Evolutionary conservation across 2,888 invertebrate genomes (phyloP).

Genomic region (Fabriciana adippe): DNA sequence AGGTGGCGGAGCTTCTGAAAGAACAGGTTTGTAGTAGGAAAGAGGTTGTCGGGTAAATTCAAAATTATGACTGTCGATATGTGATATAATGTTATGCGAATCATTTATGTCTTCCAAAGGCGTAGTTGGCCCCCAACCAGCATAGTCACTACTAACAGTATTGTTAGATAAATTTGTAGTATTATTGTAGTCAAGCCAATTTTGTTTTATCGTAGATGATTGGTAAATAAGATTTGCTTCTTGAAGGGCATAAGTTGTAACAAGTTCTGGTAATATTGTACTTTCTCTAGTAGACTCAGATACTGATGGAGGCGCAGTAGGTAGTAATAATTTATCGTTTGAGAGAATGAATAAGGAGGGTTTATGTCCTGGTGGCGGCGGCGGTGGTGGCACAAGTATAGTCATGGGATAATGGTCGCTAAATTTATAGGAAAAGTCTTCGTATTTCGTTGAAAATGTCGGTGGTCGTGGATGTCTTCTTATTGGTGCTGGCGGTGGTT

Average conservation of each 20-base stretch:
- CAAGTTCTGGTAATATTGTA: conserved; percentile 48
- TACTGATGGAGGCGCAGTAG: conserved; percentile 48
- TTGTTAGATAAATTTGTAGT: conserved; percentile 56
- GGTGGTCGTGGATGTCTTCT: conserved; percentile 55
- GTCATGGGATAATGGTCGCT: conserved; percentile 84
- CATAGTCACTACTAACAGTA: conserved; percentile 72
- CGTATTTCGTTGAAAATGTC: conserved; percentile 62
- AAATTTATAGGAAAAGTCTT: conserved; percentile 77
- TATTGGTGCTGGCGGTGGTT: conserved; percentile 60
- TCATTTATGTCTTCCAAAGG: conserved; percentile 66
- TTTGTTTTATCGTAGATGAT: conserved; percentile 79
- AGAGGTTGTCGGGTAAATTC: conserved; percentile 54
- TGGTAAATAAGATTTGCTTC: conserved; percentile 85
- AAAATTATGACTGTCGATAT: conserved; percentile 52
- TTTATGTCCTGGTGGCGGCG: conserved; percentile 74
- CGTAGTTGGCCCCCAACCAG: conserved; percentile 77
- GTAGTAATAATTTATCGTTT: conserved; percentile 52
- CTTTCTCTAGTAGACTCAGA: conserved; percentile 52
- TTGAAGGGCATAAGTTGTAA: conserved; percentile 80
- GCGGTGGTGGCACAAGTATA: conserved; percentile 86
- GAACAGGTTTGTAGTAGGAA: conserved; percentile 66
- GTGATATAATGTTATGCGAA: conserved; percentile 66
- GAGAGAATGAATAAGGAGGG: conserved; percentile 60
- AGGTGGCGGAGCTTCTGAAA: conserved; percentile 65
- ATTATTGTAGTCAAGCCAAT: conserved; percentile 67